These are phyloP conservation scores for Leptinotarsa tumamoca DNA, from an alignment of 2,888 invertebrate genomes.

Conservation along the genomic window DNA sequence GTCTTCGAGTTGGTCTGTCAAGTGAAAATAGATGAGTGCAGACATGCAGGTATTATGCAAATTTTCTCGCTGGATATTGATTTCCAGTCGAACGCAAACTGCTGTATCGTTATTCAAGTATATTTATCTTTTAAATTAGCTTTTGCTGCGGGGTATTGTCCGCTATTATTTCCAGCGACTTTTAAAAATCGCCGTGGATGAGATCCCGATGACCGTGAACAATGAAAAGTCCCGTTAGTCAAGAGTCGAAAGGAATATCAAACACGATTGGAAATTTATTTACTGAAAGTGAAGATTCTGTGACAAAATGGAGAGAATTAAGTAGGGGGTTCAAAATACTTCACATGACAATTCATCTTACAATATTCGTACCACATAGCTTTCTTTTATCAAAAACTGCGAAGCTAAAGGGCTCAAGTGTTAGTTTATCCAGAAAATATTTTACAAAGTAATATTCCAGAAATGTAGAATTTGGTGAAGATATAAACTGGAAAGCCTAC, in stretches of 20 bases:
- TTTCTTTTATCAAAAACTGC: no score
- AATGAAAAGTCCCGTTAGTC: not conserved
- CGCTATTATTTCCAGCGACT: conserved; percentile 6
- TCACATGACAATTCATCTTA: no score
- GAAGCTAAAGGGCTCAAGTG: no score
- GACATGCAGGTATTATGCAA: conserved; percentile 17
- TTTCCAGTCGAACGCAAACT: conserved; percentile 20
- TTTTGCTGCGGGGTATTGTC: conserved; percentile 11
- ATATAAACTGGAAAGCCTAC: no score
- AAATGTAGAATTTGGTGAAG: no score
- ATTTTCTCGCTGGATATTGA: conserved; percentile 19
- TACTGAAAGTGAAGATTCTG: no score
- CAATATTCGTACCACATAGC: no score
- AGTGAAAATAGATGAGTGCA: conserved; percentile 19
- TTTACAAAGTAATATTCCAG: no score
- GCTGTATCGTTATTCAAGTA: conserved; percentile 20
- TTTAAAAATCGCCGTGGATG: not conserved
- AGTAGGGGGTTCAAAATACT: no score
- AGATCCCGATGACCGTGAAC: conserved; percentile 1
- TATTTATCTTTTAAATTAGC: conserved; percentile 19
- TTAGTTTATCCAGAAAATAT: no score
- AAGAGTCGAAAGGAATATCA: not conserved
- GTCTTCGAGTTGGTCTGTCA: conserved; percentile 21
- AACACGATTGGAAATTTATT: no score
- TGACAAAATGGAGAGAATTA: no score